Percentiles rank a stretch among this genome's conserved stretches.
Evolutionary conservation across 2,888 invertebrate species (phyloP).

Genomic region (Sipunculus nudus): DNA sequence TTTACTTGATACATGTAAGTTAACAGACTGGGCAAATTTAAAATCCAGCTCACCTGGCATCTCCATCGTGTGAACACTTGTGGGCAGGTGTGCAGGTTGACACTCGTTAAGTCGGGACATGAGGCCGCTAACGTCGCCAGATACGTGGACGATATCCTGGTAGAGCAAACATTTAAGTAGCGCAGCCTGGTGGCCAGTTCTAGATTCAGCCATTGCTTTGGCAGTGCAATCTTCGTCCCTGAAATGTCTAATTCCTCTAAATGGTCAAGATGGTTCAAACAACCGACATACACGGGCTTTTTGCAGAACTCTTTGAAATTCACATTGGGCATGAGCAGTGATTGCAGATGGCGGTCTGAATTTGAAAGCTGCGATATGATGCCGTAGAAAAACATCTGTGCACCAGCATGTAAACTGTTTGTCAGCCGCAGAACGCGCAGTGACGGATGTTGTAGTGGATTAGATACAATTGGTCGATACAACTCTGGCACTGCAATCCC

Average conservation of each 20-base stretch:
- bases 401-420: constrained; percentile 58
- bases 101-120: no score
- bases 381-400: constrained; percentile 61
- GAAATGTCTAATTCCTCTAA: constrained; percentile 47
- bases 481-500: constrained; percentile 58
- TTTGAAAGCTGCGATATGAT: constrained; percentile 55
- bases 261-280: constrained; percentile 42
- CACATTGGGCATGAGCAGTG: constrained; percentile 53
- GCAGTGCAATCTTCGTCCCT: constrained; percentile 44
- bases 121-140: no score
- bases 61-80: no score
- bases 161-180: constrained; percentile 24
- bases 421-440: constrained; percentile 55
- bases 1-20: no score
- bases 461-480: constrained; percentile 55
- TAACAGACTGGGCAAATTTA: no score
- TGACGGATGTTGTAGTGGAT: constrained; percentile 48
- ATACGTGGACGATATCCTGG: no score
- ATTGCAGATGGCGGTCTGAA: constrained; percentile 44
- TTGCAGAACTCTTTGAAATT: constrained; percentile 47
- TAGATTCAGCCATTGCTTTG: constrained; percentile 38
- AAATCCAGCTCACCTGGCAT: no score
- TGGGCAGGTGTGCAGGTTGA: no score
- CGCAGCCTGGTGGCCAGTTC: constrained; percentile 26
- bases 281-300: constrained; percentile 45